These are phyloP conservation scores for Parnassius smintheus DNA, from an alignment of 2,888 invertebrate genomes.

Conservation along the genomic window DNA sequence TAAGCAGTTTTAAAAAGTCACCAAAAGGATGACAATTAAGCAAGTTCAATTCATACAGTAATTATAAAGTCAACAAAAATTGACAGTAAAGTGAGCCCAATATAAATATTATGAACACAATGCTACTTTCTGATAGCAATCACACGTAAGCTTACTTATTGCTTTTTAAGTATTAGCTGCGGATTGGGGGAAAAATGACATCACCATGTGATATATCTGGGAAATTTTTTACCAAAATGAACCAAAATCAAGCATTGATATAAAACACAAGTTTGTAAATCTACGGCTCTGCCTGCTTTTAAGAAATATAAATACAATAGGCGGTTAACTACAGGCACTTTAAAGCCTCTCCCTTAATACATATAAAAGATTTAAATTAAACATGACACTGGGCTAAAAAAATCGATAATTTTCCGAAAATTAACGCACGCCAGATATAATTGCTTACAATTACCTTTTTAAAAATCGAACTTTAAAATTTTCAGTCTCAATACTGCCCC, in stretches of 20 bases:
- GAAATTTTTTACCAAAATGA: not conserved
- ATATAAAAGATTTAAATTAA: not conserved
- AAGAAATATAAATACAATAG: conserved; percentile 14
- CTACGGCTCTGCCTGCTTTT: conserved; percentile 4
- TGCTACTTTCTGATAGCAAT: not conserved
- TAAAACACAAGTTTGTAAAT: not conserved
- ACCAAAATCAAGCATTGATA: not conserved
- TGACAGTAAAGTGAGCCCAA: not conserved
- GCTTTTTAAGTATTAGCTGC: not conserved
- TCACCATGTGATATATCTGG: not conserved
- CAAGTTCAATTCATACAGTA: not conserved
- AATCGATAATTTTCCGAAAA: not conserved
- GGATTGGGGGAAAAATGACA: not conserved
- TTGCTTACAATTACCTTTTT: conserved; percentile 16
- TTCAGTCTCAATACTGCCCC: conserved; percentile 20
- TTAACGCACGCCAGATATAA: not conserved
- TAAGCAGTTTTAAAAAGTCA: not conserved
- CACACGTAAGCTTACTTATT: not conserved
- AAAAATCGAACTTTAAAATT: conserved; percentile 9
- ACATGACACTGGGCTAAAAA: not conserved
- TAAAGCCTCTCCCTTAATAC: not conserved
- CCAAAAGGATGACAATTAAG: not conserved
- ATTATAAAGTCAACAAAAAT: not conserved
- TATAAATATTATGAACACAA: not conserved
- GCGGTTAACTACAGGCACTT: conserved; percentile 11